Evolutionary conservation across 2,888 invertebrate species (phyloP).

Genomic region (Folsomia candida): DNA sequence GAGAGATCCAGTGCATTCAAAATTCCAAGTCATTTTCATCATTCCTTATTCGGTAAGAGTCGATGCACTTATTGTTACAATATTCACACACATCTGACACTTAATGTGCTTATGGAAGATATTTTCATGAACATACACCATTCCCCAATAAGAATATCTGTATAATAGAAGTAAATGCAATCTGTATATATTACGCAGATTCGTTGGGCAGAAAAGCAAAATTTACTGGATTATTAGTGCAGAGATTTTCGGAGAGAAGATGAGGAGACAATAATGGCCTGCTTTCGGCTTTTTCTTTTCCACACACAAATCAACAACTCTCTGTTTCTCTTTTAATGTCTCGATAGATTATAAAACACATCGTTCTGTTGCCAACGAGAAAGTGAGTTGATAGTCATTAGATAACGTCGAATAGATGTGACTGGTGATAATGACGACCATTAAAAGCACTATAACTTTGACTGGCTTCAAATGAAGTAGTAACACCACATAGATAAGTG

Average conservation of each 20-base stretch:
- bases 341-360: not conserved
- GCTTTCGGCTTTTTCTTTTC: not conserved
- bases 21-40: not conserved
- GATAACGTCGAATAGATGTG: slow-evolving; percentile 11
- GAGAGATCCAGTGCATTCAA: not conserved
- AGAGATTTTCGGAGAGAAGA: no score
- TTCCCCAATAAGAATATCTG: no score
- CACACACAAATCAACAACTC: not conserved
- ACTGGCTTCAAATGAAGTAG: not conserved
- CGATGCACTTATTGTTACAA: no score
- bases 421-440: slow-evolving; percentile 13
- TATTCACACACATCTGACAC: no score
- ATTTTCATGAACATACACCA: no score
- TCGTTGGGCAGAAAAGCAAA: no score
- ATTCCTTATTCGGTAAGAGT: no score
- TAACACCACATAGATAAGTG: not conserved
- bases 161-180: no score
- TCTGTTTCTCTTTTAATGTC: not conserved
- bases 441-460: slow-evolving; percentile 11
- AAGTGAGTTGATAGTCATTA: slow-evolving; percentile 6
- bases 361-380: not conserved
- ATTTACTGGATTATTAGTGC: no score
- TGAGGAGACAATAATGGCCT: not conserved
- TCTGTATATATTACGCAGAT: no score
- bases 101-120: no score